Conservation (phyloP, 1,140 invertebrate genomes). For the Pseudobourletiella spinata region DNA sequence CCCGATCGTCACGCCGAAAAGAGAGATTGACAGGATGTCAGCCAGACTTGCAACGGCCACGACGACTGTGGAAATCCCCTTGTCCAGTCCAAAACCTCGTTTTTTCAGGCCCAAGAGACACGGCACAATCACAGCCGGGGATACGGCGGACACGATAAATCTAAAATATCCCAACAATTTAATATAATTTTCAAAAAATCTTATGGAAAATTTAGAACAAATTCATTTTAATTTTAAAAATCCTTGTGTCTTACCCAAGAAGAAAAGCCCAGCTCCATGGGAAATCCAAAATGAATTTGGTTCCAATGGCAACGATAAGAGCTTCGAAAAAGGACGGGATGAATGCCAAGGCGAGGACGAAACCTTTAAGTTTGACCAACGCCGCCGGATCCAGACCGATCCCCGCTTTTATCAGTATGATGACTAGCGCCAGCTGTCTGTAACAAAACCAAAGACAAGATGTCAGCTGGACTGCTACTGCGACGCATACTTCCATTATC, state of each 20-base stretch:
- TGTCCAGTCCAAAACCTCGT: constrained; percentile 78
- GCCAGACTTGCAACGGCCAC: constrained; percentile 85
- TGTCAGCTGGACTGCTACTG: too few relatives aligned
- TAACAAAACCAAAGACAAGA: background rate
- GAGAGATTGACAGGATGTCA: constrained; percentile 70
- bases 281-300: constrained; percentile 64
- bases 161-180: constrained; percentile 43
- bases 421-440: constrained; percentile 80
- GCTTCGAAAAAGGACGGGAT: constrained; percentile 77
- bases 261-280: constrained; percentile 76
- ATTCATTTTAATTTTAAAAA: too few relatives aligned
- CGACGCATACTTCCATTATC: too few relatives aligned
- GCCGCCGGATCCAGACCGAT: constrained; percentile 80
- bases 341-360: constrained; percentile 71
- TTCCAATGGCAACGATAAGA: constrained; percentile 53
- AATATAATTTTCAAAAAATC: too few relatives aligned
- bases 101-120: constrained; percentile 71
- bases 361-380: constrained; percentile 65
- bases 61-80: constrained; percentile 89
- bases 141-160: constrained; percentile 79
- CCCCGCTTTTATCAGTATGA: constrained; percentile 86
- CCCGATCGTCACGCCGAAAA: constrained; percentile 78
- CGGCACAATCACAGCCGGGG: constrained; percentile 89
- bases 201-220: too few relatives aligned
- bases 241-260: background rate